Conservation (phyloP, 1,140 invertebrate genomes). For the Samia ricini region DNA sequence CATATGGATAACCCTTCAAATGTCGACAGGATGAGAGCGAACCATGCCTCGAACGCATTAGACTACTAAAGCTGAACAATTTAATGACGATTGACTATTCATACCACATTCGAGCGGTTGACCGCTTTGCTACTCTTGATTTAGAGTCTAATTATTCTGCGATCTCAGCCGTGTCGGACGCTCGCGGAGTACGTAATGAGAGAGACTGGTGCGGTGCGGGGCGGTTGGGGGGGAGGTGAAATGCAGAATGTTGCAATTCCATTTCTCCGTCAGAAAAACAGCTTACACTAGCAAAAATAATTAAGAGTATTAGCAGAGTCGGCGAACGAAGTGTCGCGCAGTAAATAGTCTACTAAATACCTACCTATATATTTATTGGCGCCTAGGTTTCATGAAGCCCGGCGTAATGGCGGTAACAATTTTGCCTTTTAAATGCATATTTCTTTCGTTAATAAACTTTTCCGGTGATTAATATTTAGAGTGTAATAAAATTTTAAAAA, state of each 20-base stretch:
- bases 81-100: conserved; percentile 77
- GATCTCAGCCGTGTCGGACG: conserved; percentile 64
- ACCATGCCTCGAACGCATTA: conserved; percentile 53
- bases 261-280: conserved; percentile 72
- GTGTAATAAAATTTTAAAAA: background rate
- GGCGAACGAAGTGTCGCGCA: conserved; percentile 62
- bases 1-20: conserved; percentile 7
- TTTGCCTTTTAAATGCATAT: conserved; percentile 66
- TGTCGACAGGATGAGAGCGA: conserved; percentile 16
- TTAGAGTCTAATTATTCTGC: conserved; percentile 74
- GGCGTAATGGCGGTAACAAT: conserved; percentile 62
- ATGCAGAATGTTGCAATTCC: conserved; percentile 73
- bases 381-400: conserved; percentile 47
- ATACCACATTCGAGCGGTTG: conserved; percentile 70
- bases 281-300: conserved; percentile 75
- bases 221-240: conserved; percentile 33
- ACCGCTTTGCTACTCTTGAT: conserved; percentile 71
- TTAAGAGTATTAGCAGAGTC: conserved; percentile 74
- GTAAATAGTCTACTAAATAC: conserved; percentile 73
- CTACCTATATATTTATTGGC: conserved; percentile 73
- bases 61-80: conserved; percentile 74
- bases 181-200: conserved; percentile 63
- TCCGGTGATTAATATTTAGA: conserved; percentile 18
- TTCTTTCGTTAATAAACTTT: conserved; percentile 55
- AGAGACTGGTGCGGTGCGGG: conserved; percentile 28